These are phyloP conservation scores for Symphodus melops DNA, from an alignment of 2,113 vertebrate genomes.

Conservation along the genomic window DNA sequence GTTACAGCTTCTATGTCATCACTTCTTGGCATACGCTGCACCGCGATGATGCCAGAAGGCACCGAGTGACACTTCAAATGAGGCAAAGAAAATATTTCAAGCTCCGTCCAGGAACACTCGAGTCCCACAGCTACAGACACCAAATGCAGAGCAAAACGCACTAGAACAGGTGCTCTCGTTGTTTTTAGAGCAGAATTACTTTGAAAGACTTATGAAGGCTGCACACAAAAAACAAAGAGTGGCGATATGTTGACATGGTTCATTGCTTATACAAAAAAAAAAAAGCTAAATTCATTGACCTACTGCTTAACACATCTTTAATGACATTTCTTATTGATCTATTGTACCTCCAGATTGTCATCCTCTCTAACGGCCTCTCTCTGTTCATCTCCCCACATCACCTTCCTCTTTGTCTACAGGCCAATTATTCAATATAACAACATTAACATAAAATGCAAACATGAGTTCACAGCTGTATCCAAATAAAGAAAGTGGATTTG, in stretches of 20 bases:
- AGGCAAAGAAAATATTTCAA: conserved; percentile 17
- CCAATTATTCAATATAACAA: conserved; percentile 13
- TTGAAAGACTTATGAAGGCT: background rate
- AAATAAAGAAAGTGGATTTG: no score
- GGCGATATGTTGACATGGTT: conserved; percentile 1
- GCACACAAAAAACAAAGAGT: conserved; percentile 1
- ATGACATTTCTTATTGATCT: conserved; percentile 32
- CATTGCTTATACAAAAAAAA: conserved; percentile 16
- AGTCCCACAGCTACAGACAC: conserved; percentile 28
- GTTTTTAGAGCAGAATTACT: background rate
- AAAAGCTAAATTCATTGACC: conserved; percentile 43
- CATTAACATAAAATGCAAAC: conserved; percentile 4
- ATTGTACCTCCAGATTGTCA: conserved; percentile 10
- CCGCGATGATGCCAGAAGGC: conserved; percentile 23
- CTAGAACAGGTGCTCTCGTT: conserved; percentile 2
- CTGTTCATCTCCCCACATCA: conserved; percentile 13
- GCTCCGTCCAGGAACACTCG: conserved; percentile 27
- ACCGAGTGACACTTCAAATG: conserved; percentile 38
- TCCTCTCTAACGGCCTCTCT: conserved; percentile 3
- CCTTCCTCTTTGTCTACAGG: conserved; percentile 6
- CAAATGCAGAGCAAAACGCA: conserved; percentile 10
- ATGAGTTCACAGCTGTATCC: no score
- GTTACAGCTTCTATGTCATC: conserved; percentile 11
- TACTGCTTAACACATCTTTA: conserved; percentile 2
- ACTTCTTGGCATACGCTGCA: background rate